Conservation (phyloP, 2,113 vertebrate species). For the Hydrochoerus hydrochaeris region DNA sequence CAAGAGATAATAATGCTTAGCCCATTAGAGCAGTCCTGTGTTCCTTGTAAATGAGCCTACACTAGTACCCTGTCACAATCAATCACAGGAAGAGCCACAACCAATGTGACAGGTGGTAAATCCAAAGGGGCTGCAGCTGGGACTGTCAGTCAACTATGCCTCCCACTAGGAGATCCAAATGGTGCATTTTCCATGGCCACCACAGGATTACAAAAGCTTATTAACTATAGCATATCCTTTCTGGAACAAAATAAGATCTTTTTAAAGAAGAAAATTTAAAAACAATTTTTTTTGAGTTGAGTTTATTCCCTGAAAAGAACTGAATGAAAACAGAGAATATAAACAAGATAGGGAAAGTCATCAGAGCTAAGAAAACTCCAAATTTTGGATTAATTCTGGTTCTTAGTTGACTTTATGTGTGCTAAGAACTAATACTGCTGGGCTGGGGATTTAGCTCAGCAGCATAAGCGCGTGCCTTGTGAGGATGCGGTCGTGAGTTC, state of each 20-base stretch:
- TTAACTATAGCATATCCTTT: background rate
- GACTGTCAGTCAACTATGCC: background rate
- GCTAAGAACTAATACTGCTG: background rate
- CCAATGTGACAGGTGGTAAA: background rate
- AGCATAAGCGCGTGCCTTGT: too few species aligned
- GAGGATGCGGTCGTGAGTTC: too few species aligned
- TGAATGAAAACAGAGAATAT: slow-evolving; percentile 36
- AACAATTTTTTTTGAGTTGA: background rate
- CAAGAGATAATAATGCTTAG: background rate
- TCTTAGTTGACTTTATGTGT: slow-evolving; percentile 19
- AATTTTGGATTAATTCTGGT: slow-evolving; percentile 22
- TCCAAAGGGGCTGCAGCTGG: background rate
- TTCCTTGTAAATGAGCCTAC: background rate
- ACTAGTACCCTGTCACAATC: background rate
- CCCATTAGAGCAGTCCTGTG: background rate
- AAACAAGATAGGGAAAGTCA: slow-evolving; percentile 3
- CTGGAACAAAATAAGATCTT: slow-evolving; percentile 39
- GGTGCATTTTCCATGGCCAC: background rate
- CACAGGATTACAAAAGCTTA: background rate
- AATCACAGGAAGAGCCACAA: background rate
- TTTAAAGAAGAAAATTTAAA: background rate
- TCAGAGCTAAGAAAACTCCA: slow-evolving; percentile 18
- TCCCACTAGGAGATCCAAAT: background rate
- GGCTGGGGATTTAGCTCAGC: too few species aligned
- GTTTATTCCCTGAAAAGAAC: background rate